Evolutionary conservation across 2,888 invertebrate genomes (phyloP).

Genomic region (Octodonta nipae): DNA sequence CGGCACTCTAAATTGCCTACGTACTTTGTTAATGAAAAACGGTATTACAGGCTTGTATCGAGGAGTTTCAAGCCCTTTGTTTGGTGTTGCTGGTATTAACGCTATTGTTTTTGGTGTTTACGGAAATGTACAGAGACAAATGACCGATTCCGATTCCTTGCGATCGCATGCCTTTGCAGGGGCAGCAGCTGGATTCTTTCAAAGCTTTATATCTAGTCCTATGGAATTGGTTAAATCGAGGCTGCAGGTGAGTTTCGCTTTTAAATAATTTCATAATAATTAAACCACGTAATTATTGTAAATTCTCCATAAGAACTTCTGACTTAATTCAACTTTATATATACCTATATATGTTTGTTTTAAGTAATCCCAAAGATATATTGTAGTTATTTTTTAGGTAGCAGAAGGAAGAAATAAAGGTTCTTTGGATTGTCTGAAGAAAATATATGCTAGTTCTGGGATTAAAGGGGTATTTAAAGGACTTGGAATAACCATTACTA

Average conservation of each 20-base stretch:
- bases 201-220: constrained; percentile 74
- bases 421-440: constrained; percentile 52
- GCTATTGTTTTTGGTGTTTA: constrained; percentile 90
- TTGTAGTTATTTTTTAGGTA: too few species aligned
- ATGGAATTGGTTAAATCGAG: constrained; percentile 85
- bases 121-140: constrained; percentile 61
- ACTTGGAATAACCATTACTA: constrained; percentile 53
- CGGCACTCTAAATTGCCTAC: constrained; percentile 67
- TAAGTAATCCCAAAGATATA: too few species aligned
- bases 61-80: constrained; percentile 81
- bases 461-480: constrained; percentile 61
- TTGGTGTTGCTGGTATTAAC: constrained; percentile 77
- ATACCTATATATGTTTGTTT: too few species aligned
- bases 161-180: constrained; percentile 56
- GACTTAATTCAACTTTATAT: too few species aligned
- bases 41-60: constrained; percentile 69
- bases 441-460: constrained; percentile 51
- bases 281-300: too few species aligned
- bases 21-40: constrained; percentile 58
- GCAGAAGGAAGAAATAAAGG: constrained; percentile 20
- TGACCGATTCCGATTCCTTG: constrained; percentile 52
- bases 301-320: too few species aligned
- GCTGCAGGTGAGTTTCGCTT: constrained; percentile 54
- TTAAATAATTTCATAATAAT: too few species aligned
- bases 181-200: constrained; percentile 65